Conservation (phyloP, 1,140 invertebrate genomes). For the Cephus cinctus region DNA sequence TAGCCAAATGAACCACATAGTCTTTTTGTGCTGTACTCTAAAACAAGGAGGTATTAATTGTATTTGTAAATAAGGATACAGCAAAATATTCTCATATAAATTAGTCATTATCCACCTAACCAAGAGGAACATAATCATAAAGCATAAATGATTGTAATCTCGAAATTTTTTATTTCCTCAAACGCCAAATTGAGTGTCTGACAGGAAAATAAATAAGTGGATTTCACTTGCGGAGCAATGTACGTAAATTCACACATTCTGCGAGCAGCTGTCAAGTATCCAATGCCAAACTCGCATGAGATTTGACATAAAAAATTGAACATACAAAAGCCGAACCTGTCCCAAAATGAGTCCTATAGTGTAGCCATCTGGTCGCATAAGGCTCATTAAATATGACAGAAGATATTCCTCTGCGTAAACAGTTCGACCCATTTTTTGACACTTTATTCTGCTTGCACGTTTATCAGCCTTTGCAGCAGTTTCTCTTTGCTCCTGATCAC, state of each 20-base stretch:
- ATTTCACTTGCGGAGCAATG: no score
- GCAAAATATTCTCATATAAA: background rate
- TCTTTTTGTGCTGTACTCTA: slow-evolving; percentile 65
- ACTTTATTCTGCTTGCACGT: background rate
- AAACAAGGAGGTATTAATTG: slow-evolving; percentile 25
- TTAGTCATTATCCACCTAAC: no score
- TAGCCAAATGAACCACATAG: slow-evolving; percentile 70
- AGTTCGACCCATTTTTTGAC: slow-evolving; percentile 51
- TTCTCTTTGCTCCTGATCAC: no score
- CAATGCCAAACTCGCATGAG: slow-evolving; percentile 8
- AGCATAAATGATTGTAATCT: no score
- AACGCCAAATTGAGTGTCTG: background rate
- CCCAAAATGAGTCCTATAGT: slow-evolving; percentile 68
- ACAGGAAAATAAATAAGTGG: background rate
- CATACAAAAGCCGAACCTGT: slow-evolving; percentile 56
- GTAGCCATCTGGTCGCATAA: slow-evolving; percentile 54
- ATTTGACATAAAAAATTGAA: slow-evolving; percentile 10
- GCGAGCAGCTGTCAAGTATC: no score
- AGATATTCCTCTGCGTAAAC: slow-evolving; percentile 51
- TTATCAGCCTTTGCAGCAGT: no score
- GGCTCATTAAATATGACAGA: slow-evolving; percentile 50
- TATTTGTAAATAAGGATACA: background rate
- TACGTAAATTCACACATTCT: no score
- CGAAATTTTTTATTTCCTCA: no score
- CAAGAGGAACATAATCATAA: no score